Conservation (phyloP, 2,888 invertebrate genomes). For the Balanococcus diminutus region DNA sequence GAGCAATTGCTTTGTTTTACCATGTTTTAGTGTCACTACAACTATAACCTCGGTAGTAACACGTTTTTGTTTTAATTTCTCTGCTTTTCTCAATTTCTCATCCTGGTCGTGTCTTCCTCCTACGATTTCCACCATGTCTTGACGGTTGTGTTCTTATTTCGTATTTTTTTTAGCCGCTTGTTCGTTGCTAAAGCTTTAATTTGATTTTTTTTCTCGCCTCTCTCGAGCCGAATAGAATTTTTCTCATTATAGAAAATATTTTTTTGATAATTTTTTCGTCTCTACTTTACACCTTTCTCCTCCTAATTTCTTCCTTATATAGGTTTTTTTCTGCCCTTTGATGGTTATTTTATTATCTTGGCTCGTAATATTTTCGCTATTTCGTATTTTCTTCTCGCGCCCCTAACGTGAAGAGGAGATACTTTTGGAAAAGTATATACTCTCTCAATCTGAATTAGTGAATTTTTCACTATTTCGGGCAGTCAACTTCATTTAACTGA, state of each 20-base stretch:
- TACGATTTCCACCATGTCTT: not conserved
- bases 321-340: not conserved
- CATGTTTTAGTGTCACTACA: constrained; percentile 26
- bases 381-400: not conserved
- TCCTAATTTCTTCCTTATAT: not conserved
- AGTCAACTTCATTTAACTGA: no score
- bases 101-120: not conserved
- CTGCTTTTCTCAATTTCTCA: not conserved
- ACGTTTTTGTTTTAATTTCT: constrained; percentile 35
- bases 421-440: not conserved
- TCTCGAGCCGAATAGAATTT: not conserved
- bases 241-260: constrained; percentile 21
- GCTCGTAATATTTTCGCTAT: not conserved
- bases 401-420: no score
- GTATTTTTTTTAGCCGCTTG: not conserved
- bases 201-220: constrained; percentile 2
- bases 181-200: constrained; percentile 15
- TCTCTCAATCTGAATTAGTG: no score
- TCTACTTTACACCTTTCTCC: not conserved
- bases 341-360: constrained; percentile 27
- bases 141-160: not conserved
- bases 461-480: no score
- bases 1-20: constrained; percentile 37
- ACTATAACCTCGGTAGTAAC: constrained; percentile 19
- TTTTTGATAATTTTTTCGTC: constrained; percentile 23